Evolutionary conservation across 2,797 vertebrate genomes (phyloP).

Genomic region (Nannoperca australis): DNA sequence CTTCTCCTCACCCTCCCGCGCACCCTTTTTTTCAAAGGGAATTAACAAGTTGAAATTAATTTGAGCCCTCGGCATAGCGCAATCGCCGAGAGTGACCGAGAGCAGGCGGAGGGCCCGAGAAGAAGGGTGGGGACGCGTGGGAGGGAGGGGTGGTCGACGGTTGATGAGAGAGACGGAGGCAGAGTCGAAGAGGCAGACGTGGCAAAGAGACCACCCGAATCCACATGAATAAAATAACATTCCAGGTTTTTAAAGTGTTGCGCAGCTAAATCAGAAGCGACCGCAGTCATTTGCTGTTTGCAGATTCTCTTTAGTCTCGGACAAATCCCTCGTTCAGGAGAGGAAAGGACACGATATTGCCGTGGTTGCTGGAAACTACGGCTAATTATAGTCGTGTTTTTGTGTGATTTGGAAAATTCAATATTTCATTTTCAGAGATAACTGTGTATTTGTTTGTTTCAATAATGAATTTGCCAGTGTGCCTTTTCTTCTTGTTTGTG

Average conservation of each 20-base stretch:
- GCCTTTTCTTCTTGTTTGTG: not conserved
- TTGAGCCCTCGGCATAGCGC: conserved; percentile 61
- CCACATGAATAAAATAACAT: conserved; percentile 69
- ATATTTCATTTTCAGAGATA: conserved; percentile 20
- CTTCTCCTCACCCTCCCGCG: conserved; percentile 32
- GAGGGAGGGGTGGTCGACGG: not conserved
- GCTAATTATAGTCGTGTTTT: conserved; percentile 14
- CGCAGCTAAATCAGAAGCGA: conserved; percentile 55
- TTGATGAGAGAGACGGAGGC: conserved; percentile 29
- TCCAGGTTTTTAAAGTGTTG: conserved; percentile 44
- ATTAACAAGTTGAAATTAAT: conserved; percentile 83
- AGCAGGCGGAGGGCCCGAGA: not conserved
- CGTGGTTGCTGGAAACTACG: conserved; percentile 16
- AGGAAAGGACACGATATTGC: conserved; percentile 16
- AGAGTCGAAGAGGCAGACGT: conserved; percentile 9
- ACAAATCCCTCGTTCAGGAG: conserved; percentile 55
- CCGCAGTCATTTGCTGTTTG: conserved; percentile 36
- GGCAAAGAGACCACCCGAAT: conserved; percentile 40
- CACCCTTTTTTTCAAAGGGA: conserved; percentile 73
- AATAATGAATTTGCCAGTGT: conserved; percentile 13
- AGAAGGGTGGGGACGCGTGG: not conserved
- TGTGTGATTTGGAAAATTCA: conserved; percentile 30
- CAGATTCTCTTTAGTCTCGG: conserved; percentile 62
- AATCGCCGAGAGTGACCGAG: conserved; percentile 40
- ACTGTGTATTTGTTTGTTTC: conserved; percentile 5